Conservation (phyloP, 2,888 invertebrate species). For the Erynnis tages region DNA sequence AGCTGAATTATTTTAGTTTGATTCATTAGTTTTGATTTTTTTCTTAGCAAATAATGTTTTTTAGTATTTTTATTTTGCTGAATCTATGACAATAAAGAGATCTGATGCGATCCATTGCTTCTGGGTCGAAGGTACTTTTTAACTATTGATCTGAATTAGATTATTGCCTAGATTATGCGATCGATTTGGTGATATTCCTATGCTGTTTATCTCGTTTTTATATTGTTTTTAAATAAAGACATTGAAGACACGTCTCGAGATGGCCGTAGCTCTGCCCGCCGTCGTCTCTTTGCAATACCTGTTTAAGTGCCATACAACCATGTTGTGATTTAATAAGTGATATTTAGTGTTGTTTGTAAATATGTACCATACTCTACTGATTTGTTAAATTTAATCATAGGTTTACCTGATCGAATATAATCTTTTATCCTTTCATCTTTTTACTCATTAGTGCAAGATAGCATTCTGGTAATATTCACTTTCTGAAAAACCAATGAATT, state of each 20-base stretch:
- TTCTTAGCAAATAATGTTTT: conserved; percentile 70
- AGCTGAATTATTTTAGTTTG: conserved; percentile 79
- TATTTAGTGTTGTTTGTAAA: conserved; percentile 81
- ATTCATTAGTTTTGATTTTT: conserved; percentile 73
- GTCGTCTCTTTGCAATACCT: conserved; percentile 54
- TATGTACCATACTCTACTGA: conserved; percentile 76
- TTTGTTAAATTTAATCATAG: conserved; percentile 64
- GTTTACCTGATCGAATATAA: conserved; percentile 50
- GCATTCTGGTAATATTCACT: conserved; percentile 34
- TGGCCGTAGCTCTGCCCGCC: conserved; percentile 35
- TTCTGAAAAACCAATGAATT: conserved; percentile 33
- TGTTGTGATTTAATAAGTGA: conserved; percentile 80
- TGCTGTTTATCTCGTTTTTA: conserved; percentile 44
- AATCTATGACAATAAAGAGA: conserved; percentile 83
- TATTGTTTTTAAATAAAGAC: conserved; percentile 31
- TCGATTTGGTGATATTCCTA: conserved; percentile 72
- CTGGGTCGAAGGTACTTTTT: conserved; percentile 50
- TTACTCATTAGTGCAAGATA: conserved; percentile 47
- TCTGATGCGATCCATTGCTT: conserved; percentile 70
- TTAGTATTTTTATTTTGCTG: conserved; percentile 71
- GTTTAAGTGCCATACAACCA: conserved; percentile 79
- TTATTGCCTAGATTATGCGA: conserved; percentile 56
- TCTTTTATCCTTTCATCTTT: conserved; percentile 53
- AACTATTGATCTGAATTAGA: conserved; percentile 72
- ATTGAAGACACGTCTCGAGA: conserved; percentile 72